Conservation (phyloP, 2,888 invertebrate species). For the Tenthredo livida region DNA sequence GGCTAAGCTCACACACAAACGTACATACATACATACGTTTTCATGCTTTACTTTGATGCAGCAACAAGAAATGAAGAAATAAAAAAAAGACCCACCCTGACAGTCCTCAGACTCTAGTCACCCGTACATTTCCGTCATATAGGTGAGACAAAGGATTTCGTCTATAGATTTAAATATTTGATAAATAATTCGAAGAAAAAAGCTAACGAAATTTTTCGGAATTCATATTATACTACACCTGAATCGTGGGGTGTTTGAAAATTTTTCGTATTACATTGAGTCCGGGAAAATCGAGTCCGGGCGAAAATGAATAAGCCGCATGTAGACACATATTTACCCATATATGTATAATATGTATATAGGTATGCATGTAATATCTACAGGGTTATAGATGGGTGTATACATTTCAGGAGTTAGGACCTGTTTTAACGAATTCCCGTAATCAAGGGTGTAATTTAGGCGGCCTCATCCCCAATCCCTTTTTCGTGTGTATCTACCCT, state of each 20-base stretch:
- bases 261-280: not conserved
- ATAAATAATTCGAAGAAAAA: not conserved
- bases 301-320: not conserved
- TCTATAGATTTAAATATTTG: not conserved
- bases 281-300: not conserved
- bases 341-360: not conserved
- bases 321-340: not conserved
- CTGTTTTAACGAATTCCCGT: constrained; percentile 38
- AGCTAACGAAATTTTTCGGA: too few relatives aligned
- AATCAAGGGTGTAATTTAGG: constrained; percentile 41
- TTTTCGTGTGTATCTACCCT: constrained; percentile 24
- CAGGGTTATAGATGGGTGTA: not conserved
- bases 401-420: not conserved
- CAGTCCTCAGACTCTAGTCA: constrained; percentile 3
- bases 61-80: not conserved
- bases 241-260: not conserved
- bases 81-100: not conserved
- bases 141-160: not conserved
- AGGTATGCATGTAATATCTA: not conserved
- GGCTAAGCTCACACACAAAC: not conserved
- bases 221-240: too few relatives aligned
- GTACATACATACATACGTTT: not conserved
- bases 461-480: constrained; percentile 7
- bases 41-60: constrained; percentile 35
- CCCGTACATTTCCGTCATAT: not conserved